Evolutionary conservation across 2,797 vertebrate genomes (phyloP).

Genomic region (Rhincodon typus): DNA sequence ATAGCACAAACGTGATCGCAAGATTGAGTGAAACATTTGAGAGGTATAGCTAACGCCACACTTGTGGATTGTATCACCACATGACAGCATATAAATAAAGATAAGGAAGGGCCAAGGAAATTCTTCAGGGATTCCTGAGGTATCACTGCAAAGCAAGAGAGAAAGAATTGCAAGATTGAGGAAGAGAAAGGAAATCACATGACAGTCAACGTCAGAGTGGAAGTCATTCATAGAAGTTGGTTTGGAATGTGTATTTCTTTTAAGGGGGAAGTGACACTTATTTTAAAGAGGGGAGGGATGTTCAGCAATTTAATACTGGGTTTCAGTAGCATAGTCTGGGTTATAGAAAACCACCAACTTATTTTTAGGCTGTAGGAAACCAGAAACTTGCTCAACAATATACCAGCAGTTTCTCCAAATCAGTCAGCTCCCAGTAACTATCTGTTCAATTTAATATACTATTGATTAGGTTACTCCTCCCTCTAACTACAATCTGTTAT

Average conservation of each 20-base stretch:
- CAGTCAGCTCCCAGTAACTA: not conserved
- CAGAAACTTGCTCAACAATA: not conserved
- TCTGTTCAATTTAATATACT: not conserved
- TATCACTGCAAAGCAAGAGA: not conserved
- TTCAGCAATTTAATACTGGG: not conserved
- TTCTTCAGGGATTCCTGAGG: not conserved
- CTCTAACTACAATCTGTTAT: not conserved
- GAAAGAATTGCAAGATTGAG: not conserved
- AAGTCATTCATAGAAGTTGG: not conserved
- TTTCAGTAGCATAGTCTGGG: not conserved
- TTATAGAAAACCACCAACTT: not conserved
- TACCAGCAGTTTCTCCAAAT: not conserved
- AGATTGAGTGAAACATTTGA: not conserved
- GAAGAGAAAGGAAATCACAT: not conserved
- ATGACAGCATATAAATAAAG: not conserved
- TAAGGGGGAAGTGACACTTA: not conserved
- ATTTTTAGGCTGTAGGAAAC: constrained; percentile 7
- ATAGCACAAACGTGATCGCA: not conserved
- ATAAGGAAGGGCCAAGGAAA: not conserved
- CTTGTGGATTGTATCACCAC: not conserved
- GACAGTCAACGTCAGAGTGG: no score
- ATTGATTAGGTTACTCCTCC: not conserved
- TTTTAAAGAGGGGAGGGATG: not conserved
- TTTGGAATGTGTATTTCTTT: not conserved
- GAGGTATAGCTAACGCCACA: not conserved